These are phyloP conservation scores for Erebia epiphron DNA, from an alignment of 2,888 invertebrate species.

Conservation along the genomic window DNA sequence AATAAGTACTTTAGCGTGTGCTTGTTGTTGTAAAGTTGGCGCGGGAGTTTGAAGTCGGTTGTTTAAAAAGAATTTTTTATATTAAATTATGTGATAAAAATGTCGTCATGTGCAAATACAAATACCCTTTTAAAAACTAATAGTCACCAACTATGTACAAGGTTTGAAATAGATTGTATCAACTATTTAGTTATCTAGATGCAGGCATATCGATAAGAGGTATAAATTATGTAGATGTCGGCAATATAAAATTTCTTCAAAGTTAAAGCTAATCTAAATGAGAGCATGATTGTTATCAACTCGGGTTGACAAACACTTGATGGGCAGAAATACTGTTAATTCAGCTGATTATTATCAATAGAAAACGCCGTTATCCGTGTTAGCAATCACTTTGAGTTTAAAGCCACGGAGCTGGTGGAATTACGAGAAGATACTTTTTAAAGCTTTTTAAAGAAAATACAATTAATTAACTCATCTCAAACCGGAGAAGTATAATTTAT, in stretches of 20 bases:
- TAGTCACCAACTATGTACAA: neutral
- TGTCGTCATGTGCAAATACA: no score
- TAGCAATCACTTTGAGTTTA: neutral
- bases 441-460: no score
- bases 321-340: conserved; percentile 37
- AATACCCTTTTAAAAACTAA: no score
- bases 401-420: neutral
- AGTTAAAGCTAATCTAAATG: conserved; percentile 26
- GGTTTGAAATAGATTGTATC: neutral
- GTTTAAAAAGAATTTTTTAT: no score
- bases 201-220: neutral
- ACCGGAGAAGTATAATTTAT: no score
- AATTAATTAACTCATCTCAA: no score
- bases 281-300: conserved; percentile 21
- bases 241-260: conserved; percentile 6
- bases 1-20: no score
- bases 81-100: no score
- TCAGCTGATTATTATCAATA: conserved; percentile 29
- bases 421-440: neutral
- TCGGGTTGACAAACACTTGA: conserved; percentile 34
- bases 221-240: conserved; percentile 5
- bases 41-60: no score
- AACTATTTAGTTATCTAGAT: neutral
- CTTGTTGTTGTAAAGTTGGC: no score
- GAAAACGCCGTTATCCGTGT: conserved; percentile 21